Conservation (phyloP, 2,113 vertebrate genomes). For the Thunnus thynnus region DNA sequence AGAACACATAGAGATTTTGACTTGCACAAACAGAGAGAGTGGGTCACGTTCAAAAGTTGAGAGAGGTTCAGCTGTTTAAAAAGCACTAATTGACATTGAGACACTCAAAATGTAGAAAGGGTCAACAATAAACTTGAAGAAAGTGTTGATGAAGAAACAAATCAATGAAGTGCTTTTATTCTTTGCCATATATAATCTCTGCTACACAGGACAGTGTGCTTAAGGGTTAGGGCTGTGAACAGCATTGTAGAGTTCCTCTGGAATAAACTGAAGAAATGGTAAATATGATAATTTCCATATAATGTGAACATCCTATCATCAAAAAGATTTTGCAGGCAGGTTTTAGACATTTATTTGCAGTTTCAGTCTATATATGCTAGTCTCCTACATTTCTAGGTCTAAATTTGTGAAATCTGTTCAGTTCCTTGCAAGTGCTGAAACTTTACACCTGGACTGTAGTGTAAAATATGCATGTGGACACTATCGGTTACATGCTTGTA, state of each 20-base stretch:
- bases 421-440: constrained; percentile 71
- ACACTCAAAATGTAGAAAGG: not conserved
- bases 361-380: not conserved
- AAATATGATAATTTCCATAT: not conserved
- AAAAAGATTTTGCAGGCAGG: not conserved
- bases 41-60: not conserved
- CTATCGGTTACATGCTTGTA: constrained; percentile 78
- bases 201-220: not conserved
- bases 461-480: constrained; percentile 82
- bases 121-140: not conserved
- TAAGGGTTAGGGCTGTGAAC: not conserved
- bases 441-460: constrained; percentile 69
- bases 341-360: not conserved
- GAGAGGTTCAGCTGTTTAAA: not conserved
- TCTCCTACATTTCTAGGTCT: constrained; percentile 13
- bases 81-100: not conserved
- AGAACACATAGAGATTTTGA: too few species aligned
- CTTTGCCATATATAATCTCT: not conserved
- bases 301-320: not conserved
- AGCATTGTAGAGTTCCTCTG: not conserved
- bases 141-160: not conserved
- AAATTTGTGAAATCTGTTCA: constrained; percentile 78
- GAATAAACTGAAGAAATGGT: not conserved
- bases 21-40: not conserved
- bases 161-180: not conserved